Base-by-base conservation (phyloP, 2,888 invertebrate genomes). In the Leptopilina syphax region DNA sequence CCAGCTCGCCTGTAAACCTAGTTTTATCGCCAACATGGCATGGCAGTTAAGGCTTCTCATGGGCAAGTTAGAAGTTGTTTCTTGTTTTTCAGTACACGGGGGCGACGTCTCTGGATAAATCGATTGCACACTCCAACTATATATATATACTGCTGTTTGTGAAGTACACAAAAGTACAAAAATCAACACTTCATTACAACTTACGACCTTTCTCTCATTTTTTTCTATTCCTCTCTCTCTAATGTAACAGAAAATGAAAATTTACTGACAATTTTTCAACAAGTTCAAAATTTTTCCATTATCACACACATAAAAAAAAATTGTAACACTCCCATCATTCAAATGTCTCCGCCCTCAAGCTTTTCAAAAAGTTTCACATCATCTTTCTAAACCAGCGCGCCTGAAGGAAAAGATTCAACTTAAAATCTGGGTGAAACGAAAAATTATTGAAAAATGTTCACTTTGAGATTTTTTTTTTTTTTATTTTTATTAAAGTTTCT, bases 61-160 rank as follows among this genome's bases (percentile, higher is more conserved):
- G 57, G 50, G 65, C 77, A 27, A 81, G 81, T 77, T 81, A 73
- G 76, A 79, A 79, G 79, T 77, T 81, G 81, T 81, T 81, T 81
- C 81, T 44, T 81, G 81, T 81, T 81, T 81, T 84, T 84, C 82
- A 77, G 82, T 76, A 83, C 81, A 81, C 77, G 78, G 79, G 79
- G 77, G 77, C 83, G 83, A 84, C 80, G 85, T 84, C 85, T 83
- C 85, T 83, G 85, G 85, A 86, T 85, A 86, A 86, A 86, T 86
- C 86, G 85, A 87, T 86, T 85, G 82, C 80, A 79, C 65, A 65
- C 77, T 24, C 77, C 8, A 77, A 70, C 65, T 77, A 24, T 50
- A 8, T 50, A 50, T 50, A 12, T 50, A 50, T 50, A 50, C 1
- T 70, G 27, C 1, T 70, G 27, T 54, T 47, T 27, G 50, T 27